Evolutionary conservation across 2,113 vertebrate genomes (phyloP), one percentile per base, ranked within the genome.

Genomic region (Xiphophorus hellerii): DNA sequence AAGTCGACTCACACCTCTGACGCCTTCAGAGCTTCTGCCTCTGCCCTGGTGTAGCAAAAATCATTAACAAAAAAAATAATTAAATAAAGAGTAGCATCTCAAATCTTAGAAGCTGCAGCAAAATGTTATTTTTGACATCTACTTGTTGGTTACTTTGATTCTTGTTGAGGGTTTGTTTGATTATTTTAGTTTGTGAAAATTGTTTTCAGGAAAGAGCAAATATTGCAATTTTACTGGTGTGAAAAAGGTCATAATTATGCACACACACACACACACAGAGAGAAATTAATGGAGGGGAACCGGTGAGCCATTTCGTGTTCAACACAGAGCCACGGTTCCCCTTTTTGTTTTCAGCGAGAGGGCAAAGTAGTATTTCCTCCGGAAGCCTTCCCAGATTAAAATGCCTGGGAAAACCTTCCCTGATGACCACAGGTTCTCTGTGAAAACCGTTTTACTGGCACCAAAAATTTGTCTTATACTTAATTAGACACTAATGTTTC

Each of bases 1-100:
- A 8, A 75, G 67, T 80, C 67, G 73, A 78, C 84, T 80, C 72
- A 77, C 75, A 88, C 82, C 77, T 88, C 79, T 44, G 42, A 68
- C 13, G 60, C 30, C 5, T 51, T 67, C 71, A 65, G 68, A 69
- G 74, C 62, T 76, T 30, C 39, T 51, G 11, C 48, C 30, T 35
- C 27, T 58, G 51, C 9, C 7, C 48, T n/a, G 22, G 15, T 58
- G 51, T 1, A 58, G 51, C 10, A 25, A 58, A 58, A 58, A 10
- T 3, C 2, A 9, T 25, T 10, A n/a, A 22, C 2, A 58, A 25
- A n/a, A 58, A 3, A 25, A 25, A 9, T 4, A 7, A 20, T 8
- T 4, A 44, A 44, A 44, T 1, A 48, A 15, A 42, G 4, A 15
- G 0, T 2, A 20, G 44, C 8, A 22, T 17, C 22, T 54, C 22